phyloP scores from a whole-genome alignment of 2,113 vertebrate species.

The Phrynocephalus versicolor region DNA sequence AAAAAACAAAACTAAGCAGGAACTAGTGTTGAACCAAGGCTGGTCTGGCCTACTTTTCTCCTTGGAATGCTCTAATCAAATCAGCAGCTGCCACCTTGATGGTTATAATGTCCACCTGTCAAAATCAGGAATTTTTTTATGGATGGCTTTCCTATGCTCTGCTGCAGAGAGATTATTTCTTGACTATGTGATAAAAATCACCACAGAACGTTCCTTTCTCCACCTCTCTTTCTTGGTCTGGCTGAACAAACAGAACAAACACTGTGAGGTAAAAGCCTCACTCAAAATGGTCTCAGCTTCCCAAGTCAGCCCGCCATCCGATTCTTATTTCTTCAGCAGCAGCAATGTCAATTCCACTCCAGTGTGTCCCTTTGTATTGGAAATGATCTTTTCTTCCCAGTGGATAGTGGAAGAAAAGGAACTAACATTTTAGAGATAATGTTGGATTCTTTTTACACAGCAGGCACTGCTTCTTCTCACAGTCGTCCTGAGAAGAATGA shows the following conservation, averaged over 20 bases:
- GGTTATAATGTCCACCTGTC: background rate
- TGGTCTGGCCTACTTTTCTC: too few species aligned
- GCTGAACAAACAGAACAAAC: background rate
- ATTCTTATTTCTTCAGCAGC: background rate
- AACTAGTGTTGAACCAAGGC: background rate
- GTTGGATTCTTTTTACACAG: conserved; percentile 11
- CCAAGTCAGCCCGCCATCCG: background rate
- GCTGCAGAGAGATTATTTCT: background rate
- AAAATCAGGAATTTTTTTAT: background rate
- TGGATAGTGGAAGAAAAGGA: conserved; percentile 6
- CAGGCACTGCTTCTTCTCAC: background rate
- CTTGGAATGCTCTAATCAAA: background rate
- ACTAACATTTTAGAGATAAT: conserved; percentile 21
- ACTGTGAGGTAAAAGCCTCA: background rate
- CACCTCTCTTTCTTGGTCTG: background rate
- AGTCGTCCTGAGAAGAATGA: background rate
- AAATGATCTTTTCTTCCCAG: conserved; percentile 6
- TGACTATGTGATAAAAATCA: background rate
- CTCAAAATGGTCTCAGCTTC: conserved; percentile 2
- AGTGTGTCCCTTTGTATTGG: conserved; percentile 4
- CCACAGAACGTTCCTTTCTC: background rate
- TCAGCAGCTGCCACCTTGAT: background rate
- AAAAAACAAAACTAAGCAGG: background rate
- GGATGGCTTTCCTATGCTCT: background rate
- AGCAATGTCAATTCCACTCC: background rate